Evolutionary conservation across 2,888 invertebrate genomes (phyloP).

Genomic region (Dryocosmus kuriphilus): DNA sequence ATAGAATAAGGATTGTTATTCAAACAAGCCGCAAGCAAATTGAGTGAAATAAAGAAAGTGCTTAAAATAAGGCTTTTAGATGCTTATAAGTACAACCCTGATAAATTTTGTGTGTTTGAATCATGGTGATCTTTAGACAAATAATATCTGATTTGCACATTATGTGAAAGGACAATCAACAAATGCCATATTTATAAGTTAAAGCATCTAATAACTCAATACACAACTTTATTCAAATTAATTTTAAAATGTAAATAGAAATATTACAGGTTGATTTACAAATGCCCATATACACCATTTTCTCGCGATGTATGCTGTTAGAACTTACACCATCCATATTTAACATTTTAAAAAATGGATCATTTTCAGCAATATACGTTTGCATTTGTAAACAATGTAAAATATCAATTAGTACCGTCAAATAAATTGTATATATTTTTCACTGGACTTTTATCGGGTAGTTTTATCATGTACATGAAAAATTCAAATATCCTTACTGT

Average conservation of each 20-base stretch:
- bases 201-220: not conserved
- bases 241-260: not conserved
- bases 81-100: constrained; percentile 49
- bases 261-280: constrained; percentile 19
- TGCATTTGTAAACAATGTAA: too few species aligned
- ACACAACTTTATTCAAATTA: too few species aligned
- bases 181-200: constrained; percentile 57
- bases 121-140: constrained; percentile 66
- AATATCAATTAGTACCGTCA: too few species aligned
- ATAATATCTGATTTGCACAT: constrained; percentile 63
- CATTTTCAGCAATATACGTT: too few species aligned
- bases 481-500: not conserved
- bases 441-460: too few species aligned
- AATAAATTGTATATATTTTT: too few species aligned
- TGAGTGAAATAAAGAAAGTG: constrained; percentile 43
- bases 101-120: constrained; percentile 66
- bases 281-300: constrained; percentile 61
- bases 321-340: too few species aligned
- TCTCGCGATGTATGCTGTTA: constrained; percentile 60
- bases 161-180: constrained; percentile 52
- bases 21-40: constrained; percentile 43
- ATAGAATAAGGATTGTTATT: constrained; percentile 55
- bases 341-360: too few species aligned
- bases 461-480: not conserved
- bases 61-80: constrained; percentile 16